phyloP scores from a whole-genome alignment of 2,888 invertebrate genomes.

The Orthosia gracilis region DNA sequence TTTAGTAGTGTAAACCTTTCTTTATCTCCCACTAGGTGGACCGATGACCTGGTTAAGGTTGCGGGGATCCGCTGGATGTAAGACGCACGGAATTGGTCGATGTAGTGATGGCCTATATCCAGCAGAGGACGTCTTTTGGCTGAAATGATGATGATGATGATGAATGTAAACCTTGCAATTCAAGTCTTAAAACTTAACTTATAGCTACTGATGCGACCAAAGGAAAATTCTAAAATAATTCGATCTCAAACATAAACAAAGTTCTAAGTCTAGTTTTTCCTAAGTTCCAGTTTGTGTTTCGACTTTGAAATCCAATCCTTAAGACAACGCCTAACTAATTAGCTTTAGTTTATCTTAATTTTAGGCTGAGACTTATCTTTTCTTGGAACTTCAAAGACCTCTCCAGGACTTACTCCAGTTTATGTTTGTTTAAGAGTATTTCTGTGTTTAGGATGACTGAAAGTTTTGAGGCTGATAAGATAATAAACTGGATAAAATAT shows the following conservation, averaged over 20 bases:
- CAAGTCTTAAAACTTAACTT: neutral
- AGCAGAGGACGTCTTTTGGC: too few species aligned
- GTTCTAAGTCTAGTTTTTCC: conserved; percentile 36
- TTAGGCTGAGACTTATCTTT: conserved; percentile 33
- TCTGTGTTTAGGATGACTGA: conserved; percentile 4
- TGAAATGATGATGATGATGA: too few species aligned
- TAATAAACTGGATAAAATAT: neutral
- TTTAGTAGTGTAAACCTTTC: too few species aligned
- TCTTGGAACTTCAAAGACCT: conserved; percentile 11
- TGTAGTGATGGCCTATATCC: too few species aligned
- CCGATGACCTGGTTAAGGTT: too few species aligned
- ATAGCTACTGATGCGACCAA: neutral
- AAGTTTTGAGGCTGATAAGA: neutral
- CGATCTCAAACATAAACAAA: conserved; percentile 23
- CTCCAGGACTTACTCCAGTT: neutral
- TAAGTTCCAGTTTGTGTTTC: conserved; percentile 39
- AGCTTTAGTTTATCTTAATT: conserved; percentile 45
- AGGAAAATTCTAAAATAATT: conserved; percentile 8
- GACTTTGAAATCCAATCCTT: conserved; percentile 54
- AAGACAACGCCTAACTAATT: conserved; percentile 58
- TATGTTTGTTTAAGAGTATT: conserved; percentile 12
- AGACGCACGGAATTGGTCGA: too few species aligned
- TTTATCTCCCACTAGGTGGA: too few species aligned
- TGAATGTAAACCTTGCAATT: neutral
- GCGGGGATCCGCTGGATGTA: too few species aligned